Conservation (phyloP, 2,113 vertebrate species). For the Hemichromis elongatus region DNA sequence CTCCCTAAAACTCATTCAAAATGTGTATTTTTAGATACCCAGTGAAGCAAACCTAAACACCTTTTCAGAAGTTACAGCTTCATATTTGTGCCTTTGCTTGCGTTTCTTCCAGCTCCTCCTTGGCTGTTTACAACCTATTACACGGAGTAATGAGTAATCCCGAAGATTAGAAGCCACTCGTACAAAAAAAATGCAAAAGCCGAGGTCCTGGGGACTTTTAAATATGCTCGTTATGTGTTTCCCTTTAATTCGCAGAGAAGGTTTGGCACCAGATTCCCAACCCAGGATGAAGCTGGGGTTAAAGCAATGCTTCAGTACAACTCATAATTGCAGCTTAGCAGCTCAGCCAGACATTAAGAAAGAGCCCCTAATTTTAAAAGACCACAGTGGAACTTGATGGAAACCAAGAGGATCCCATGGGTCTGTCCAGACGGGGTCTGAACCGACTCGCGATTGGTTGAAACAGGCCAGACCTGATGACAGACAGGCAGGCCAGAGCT, state of each 20-base stretch:
- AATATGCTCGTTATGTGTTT: background rate
- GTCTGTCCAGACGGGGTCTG: background rate
- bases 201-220: background rate
- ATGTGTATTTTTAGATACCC: slow-evolving; percentile 39
- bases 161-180: background rate
- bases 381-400: slow-evolving; percentile 29
- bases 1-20: background rate
- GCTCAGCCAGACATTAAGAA: slow-evolving; percentile 25
- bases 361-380: slow-evolving; percentile 22
- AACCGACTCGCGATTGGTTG: slow-evolving; percentile 7
- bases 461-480: slow-evolving; percentile 25
- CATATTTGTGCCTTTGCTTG: background rate
- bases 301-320: background rate
- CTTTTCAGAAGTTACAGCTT: background rate
- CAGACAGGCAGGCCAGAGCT: slow-evolving; percentile 28
- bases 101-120: background rate
- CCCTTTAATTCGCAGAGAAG: background rate
- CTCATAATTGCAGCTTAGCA: slow-evolving; percentile 9
- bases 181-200: background rate
- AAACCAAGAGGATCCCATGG: slow-evolving; percentile 22
- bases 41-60: background rate
- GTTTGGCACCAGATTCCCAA: background rate
- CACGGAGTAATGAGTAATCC: background rate
- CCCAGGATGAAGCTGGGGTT: background rate
- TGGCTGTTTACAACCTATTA: background rate